Conservation (phyloP, 2,113 vertebrate genomes). For the Peromyscus polionotus region DNA sequence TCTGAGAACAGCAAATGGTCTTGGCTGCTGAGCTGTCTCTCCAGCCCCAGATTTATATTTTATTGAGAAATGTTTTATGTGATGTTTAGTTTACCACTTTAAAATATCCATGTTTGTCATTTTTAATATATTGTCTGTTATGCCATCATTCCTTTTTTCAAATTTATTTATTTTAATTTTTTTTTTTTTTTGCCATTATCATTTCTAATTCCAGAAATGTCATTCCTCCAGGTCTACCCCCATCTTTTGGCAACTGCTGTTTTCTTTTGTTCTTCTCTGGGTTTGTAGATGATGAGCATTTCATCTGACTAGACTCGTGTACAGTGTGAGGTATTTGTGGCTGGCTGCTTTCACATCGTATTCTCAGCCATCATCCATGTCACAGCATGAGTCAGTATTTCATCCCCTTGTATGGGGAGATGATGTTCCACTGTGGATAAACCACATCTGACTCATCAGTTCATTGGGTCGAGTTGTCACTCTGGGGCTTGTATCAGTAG, state of each 20-base stretch:
- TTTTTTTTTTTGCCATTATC: too few relatives aligned
- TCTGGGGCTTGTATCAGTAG: accelerated
- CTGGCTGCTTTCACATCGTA: neutral
- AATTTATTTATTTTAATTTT: too few relatives aligned
- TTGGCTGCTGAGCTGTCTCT: neutral
- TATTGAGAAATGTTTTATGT: neutral
- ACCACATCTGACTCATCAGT: neutral
- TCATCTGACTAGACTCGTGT: accelerated
- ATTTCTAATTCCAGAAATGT: neutral
- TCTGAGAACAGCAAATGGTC: neutral
- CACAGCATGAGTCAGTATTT: neutral
- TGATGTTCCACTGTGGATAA: neutral
- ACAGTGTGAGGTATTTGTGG: neutral
- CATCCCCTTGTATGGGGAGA: neutral
- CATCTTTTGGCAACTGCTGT: neutral
- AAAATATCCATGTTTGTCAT: neutral
- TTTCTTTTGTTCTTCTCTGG: neutral
- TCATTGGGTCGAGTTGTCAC: neutral
- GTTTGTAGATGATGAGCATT: neutral
- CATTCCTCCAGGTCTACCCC: accelerated
- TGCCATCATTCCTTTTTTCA: neutral
- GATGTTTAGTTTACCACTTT: neutral
- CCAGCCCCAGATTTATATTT: neutral
- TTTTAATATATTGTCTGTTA: neutral
- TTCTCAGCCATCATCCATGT: neutral